phyloP scores from a whole-genome alignment of 2,113 vertebrate species.

The Cettia cetti region DNA sequence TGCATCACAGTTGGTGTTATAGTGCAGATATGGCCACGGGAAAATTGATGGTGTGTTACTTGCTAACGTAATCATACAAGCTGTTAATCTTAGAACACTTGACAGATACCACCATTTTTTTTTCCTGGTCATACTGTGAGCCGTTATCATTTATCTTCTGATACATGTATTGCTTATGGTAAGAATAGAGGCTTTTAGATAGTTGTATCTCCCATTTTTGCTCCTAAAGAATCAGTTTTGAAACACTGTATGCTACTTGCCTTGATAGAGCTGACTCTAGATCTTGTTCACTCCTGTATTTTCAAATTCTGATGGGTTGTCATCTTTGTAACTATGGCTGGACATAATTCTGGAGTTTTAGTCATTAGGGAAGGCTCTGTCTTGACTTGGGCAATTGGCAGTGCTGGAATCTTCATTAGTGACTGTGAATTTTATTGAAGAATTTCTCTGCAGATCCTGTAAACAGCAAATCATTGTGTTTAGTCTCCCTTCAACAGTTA shows the following conservation, averaged over 20 bases:
- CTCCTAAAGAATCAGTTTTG: not conserved
- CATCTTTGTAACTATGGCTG: not conserved
- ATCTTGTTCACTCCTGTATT: not conserved
- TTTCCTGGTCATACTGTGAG: not conserved
- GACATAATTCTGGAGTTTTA: not conserved
- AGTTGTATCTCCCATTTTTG: not conserved
- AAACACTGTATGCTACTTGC: not conserved
- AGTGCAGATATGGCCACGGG: not conserved
- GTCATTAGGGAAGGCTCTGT: not conserved
- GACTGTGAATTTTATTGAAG: not conserved
- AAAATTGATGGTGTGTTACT: not conserved
- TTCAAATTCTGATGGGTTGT: not conserved
- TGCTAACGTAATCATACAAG: not conserved
- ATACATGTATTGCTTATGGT: not conserved
- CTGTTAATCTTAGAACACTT: not conserved
- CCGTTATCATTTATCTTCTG: not conserved
- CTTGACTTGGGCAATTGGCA: not conserved
- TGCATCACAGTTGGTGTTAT: not conserved
- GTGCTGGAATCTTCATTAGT: not conserved
- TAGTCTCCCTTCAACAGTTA: not conserved
- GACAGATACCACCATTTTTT: not conserved
- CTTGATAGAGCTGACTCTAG: not conserved
- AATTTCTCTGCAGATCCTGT: not conserved
- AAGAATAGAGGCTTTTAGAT: not conserved
- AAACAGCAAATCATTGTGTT: not conserved